phyloP scores from a whole-genome alignment of 2,113 vertebrate species.

The Rhinolophus sinicus region DNA sequence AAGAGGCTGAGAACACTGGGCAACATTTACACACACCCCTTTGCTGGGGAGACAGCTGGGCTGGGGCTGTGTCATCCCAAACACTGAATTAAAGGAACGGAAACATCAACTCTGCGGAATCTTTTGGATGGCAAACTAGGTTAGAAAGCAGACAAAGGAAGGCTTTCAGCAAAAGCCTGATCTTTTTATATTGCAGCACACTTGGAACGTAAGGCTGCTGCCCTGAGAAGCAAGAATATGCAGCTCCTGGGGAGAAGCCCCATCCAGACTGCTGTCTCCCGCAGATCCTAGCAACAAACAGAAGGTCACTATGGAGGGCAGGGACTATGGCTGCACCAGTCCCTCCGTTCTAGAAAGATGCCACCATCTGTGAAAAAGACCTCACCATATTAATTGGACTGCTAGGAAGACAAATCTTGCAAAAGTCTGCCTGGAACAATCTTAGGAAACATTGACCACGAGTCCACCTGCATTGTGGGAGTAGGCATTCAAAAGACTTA shows the following conservation, averaged over 20 bases:
- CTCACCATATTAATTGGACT: not conserved
- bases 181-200: constrained; percentile 63
- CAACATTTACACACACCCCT: constrained; percentile 81
- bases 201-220: constrained; percentile 77
- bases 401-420: not conserved
- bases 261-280: constrained; percentile 17
- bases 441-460: not conserved
- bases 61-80: constrained; percentile 84
- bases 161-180: constrained; percentile 83
- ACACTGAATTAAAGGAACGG: constrained; percentile 84
- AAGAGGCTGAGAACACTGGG: constrained; percentile 82
- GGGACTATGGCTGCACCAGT: not conserved
- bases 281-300: not conserved
- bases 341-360: constrained; percentile 16
- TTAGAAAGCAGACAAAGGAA: constrained; percentile 82
- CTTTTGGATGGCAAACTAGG: constrained; percentile 85
- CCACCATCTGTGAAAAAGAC: not conserved
- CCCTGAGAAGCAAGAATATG: constrained; percentile 77
- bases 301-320: not conserved
- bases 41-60: constrained; percentile 87
- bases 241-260: constrained; percentile 53
- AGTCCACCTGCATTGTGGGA: not conserved
- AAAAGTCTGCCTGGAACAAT: not conserved
- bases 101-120: constrained; percentile 87
- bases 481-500: not conserved